Percentiles rank a stretch among this genome's conserved stretches.
Conservation (phyloP, 2,797 vertebrate genomes). For the Ispidina lecontei region DNA sequence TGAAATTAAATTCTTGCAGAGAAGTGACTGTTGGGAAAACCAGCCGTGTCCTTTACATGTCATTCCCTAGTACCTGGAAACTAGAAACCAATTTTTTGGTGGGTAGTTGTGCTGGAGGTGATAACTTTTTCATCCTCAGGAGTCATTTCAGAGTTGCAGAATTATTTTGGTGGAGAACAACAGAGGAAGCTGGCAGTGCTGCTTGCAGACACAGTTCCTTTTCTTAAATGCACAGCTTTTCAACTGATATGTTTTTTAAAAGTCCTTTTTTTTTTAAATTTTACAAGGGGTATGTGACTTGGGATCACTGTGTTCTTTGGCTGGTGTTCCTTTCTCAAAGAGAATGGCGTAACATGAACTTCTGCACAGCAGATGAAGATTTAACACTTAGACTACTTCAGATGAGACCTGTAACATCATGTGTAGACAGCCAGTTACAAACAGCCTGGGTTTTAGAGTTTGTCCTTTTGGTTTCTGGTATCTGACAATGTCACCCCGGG, state of each 20-base stretch:
- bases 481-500: not conserved
- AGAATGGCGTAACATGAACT: not conserved
- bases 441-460: not conserved
- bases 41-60: not conserved
- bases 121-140: not conserved
- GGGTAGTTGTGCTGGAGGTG: not conserved
- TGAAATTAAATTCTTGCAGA: not conserved
- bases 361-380: not conserved
- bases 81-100: not conserved
- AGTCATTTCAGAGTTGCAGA: not conserved
- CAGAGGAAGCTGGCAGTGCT: not conserved
- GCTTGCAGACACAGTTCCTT: not conserved
- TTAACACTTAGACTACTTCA: not conserved
- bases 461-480: not conserved
- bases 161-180: not conserved
- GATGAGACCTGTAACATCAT: not conserved
- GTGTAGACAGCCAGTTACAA: not conserved
- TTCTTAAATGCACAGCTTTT: not conserved
- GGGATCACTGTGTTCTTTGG: not conserved
- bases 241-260: not conserved
- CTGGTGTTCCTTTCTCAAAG: not conserved
- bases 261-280: not conserved
- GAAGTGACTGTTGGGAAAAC: not conserved
- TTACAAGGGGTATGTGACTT: fast-evolving
- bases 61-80: not conserved